Evolutionary conservation across 2,113 vertebrate species (phyloP), one percentile per base, ranked within the genome.

Genomic region (Castor canadensis): DNA sequence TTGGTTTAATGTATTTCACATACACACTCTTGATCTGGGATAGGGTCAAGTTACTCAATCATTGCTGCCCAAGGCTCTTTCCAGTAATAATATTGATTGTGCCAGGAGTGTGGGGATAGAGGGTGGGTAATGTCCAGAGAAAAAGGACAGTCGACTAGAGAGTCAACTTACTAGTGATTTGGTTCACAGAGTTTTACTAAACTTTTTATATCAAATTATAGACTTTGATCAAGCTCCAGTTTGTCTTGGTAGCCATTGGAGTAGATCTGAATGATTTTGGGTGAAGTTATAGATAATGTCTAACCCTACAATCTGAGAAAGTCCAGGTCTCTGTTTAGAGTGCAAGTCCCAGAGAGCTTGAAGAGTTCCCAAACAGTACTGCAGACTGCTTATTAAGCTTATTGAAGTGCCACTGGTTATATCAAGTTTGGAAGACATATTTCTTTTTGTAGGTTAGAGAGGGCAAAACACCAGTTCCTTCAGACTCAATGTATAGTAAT

Each of bases 391-490:
- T 95, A 54, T 30, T 81, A 73, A 72, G 75, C 87, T 82, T 71
- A 9, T 89, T 96, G 72, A 89, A 28, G 67, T 66, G 69, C 69
- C 84, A 45, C 49, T 85, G 56, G 83, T 84, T 58, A 73, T 38
- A 83, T 35, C 22, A 72, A 79, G 32, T 92, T 84, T 89, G 30
- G 81, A 90, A 92, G 77, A 87, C 28, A 54, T 85, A 47, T 71
- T 88, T 92, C 17, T 87, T 92, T 95, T 92, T 72, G 32, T 54
- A 58, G 52, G 64, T 89, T 87, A 89, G 35, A 60, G 58, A 67
- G 71, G 94, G 72, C 64, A 88, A 93, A 20, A 22, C 35, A 91
- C 20, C 16, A 67, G 40, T 96, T 97, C 66, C 82, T 94, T 93
- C 38, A 86, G 67, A 94, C 30, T 93, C 35, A 56, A 26, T 3